These are phyloP conservation scores for Antheraea mylitta DNA, from an alignment of 1,140 invertebrate genomes.

Conservation along the genomic window DNA sequence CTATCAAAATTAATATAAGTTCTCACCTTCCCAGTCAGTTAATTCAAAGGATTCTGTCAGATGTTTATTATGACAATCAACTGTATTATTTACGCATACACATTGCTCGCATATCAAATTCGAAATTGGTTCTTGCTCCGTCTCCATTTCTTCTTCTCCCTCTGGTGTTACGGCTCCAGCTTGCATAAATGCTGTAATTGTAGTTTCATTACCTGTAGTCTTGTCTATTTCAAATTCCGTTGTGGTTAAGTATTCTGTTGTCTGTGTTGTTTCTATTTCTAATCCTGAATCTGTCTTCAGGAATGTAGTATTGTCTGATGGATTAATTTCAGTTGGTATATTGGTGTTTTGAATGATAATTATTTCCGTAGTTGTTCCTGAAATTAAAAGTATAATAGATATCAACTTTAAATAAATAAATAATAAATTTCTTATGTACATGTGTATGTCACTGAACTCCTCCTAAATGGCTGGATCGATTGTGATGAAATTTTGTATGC, in stretches of 20 bases:
- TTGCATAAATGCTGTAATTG: background rate
- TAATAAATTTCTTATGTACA: too few relatives aligned
- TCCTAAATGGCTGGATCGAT: too few relatives aligned
- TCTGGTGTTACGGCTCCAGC: too few relatives aligned
- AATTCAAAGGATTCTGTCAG: conserved; percentile 39
- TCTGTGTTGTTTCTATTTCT: background rate
- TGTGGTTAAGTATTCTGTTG: background rate
- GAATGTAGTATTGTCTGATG: too few relatives aligned
- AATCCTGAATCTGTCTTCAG: background rate
- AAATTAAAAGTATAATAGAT: too few relatives aligned
- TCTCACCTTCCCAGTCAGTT: conserved; percentile 52
- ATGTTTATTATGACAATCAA: conserved; percentile 52
- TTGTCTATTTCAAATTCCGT: background rate
- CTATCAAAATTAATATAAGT: too few relatives aligned
- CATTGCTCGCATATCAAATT: conserved; percentile 55
- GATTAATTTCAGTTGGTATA: too few relatives aligned
- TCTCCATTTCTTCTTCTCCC: background rate
- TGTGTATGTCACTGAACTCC: too few relatives aligned
- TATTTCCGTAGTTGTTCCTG: background rate
- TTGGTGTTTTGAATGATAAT: background rate
- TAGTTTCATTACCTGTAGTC: background rate
- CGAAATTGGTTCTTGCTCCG: conserved; percentile 3
- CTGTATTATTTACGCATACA: conserved; percentile 30
- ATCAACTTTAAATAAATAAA: too few relatives aligned
- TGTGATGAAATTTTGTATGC: too few relatives aligned